phyloP scores from a whole-genome alignment of 2,113 vertebrate genomes.

The Uropsilus gracilis region DNA sequence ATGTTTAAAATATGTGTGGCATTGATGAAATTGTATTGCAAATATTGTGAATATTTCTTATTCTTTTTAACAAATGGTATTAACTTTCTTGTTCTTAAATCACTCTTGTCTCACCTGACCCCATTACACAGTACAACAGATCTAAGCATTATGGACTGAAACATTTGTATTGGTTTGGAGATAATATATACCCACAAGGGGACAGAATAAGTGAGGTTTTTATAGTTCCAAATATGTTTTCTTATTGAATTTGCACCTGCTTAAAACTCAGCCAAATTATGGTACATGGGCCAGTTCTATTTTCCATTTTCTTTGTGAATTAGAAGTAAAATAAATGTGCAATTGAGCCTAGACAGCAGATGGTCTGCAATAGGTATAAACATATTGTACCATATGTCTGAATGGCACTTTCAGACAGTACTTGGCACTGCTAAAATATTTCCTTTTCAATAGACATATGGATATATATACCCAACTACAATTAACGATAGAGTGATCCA shows the following conservation, averaged over 20 bases:
- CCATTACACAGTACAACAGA: not conserved
- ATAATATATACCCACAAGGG: conserved; percentile 69
- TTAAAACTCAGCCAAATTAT: conserved; percentile 80
- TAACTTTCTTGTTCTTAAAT: not conserved
- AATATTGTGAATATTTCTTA: not conserved
- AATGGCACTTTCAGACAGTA: conserved; percentile 79
- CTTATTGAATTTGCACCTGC: conserved; percentile 80
- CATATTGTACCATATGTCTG: conserved; percentile 83
- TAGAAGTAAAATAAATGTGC: conserved; percentile 84
- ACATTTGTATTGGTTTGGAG: conserved; percentile 75
- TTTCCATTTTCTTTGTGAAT: conserved; percentile 83
- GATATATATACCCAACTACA: conserved; percentile 68
- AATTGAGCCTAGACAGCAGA: conserved; percentile 86
- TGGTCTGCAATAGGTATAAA: conserved; percentile 82
- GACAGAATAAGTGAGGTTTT: conserved; percentile 75
- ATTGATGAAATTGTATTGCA: not conserved
- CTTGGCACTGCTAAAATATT: conserved; percentile 72
- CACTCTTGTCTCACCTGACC: not conserved
- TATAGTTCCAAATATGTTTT: conserved; percentile 82
- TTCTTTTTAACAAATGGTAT: not conserved
- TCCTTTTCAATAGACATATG: conserved; percentile 72
- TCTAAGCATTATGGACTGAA: conserved; percentile 55
- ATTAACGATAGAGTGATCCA: conserved; percentile 64
- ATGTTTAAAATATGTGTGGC: not conserved
- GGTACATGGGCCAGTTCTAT: conserved; percentile 80